Evolutionary conservation across 2,113 vertebrate genomes (phyloP), one percentile per base, ranked within the genome.

Genomic region (Aptenodytes forsteri): DNA sequence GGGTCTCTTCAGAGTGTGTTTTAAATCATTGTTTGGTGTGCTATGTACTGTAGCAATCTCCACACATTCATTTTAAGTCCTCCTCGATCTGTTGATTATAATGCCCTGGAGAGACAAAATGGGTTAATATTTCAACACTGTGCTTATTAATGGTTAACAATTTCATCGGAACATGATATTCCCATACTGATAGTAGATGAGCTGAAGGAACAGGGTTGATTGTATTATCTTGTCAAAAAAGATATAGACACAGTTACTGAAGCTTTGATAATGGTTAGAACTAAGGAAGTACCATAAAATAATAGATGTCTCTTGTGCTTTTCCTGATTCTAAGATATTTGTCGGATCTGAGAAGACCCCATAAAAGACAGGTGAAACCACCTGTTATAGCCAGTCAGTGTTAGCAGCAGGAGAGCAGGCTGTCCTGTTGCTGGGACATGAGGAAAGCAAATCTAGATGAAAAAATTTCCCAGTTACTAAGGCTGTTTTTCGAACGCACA

Each of bases 111-210:
- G 93, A 88, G 46, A 78, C 2, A 80, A 91, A 97, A 95, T 40
- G 32, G 67, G 92, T 96, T 95, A 94, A 90, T 93, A 96, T 96
- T 96, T 97, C 82, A 96, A 27, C 71, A 40, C 66, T 40, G 23
- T 69, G 42, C 59, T 81, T 93, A 83, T 93, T 91, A 91, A 86
- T 75, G 71, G 66, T 94, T 91, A 96, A 88, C 87, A 93, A 78
- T 93, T 95, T 90, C 58, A 86, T 55, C 0, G 1, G 66, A 96
- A 95, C 32, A 52, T 73, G 58, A 87, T 94, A 95, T 88, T 91
- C 78, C 78, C n/a, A 16, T 73, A 77, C 13, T 73, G 76, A 67
- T 13, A 78, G 59, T 16, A 83, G 70, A 50, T 69, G 78, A 95
- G 75, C 19, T 95, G 50, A 80, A 95, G 38, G 52, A 95, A 86